phyloP scores from a whole-genome alignment of 1,140 invertebrate species.

The Drosophila equinoxialis region DNA sequence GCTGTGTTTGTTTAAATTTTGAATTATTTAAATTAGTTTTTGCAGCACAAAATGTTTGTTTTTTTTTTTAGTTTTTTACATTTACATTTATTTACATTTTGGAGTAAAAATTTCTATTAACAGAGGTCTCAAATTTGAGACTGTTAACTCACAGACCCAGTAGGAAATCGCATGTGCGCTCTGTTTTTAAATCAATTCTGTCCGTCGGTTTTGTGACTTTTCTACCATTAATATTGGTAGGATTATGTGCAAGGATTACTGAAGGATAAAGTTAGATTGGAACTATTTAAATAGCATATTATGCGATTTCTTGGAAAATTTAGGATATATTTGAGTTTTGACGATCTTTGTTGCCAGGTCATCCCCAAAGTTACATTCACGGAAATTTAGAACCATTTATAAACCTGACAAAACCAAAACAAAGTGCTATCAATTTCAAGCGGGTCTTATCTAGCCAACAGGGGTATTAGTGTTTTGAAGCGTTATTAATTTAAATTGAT shows the following conservation, averaged over 20 bases:
- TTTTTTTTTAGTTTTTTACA: not conserved
- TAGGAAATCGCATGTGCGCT: too few species aligned
- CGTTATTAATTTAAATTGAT: conserved; percentile 78
- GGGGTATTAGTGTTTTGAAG: conserved; percentile 64
- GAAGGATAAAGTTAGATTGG: too few species aligned
- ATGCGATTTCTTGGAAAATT: not conserved
- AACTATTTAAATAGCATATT: too few species aligned
- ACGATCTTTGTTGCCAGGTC: conserved; percentile 48
- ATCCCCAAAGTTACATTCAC: conserved; percentile 13
- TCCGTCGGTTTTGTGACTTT: too few species aligned
- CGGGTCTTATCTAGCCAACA: conserved; percentile 46
- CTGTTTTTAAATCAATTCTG: too few species aligned
- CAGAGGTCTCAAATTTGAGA: too few species aligned
- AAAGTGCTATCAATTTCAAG: conserved; percentile 61
- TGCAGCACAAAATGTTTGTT: not conserved
- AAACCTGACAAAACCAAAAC: conserved; percentile 61
- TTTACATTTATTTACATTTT: conserved; percentile 11
- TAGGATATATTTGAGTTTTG: not conserved
- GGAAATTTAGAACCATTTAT: conserved; percentile 57
- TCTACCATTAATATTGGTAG: too few species aligned
- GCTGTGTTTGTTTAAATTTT: not conserved
- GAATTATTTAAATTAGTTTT: not conserved
- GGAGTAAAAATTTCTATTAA: not conserved
- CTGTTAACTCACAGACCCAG: too few species aligned
- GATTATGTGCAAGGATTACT: too few species aligned